Percentiles rank a stretch among this genome's conserved stretches.
These are phyloP conservation scores for Heteractis magnifica DNA, from an alignment of 92 coral and sea anemone species.

Conservation along the genomic window DNA sequence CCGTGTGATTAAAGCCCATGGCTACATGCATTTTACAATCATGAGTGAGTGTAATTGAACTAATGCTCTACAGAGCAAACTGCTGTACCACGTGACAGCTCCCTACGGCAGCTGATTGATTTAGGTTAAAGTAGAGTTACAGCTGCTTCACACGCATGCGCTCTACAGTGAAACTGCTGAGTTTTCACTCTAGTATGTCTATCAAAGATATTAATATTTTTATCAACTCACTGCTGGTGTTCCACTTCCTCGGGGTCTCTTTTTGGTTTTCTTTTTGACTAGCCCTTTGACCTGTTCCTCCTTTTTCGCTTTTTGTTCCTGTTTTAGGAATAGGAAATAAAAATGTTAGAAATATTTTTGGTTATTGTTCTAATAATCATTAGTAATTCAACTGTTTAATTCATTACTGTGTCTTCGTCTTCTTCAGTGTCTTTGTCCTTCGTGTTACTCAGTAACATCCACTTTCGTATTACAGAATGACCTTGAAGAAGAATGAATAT, in stretches of 20 bases:
- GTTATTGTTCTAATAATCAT: not conserved
- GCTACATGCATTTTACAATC: too few species aligned
- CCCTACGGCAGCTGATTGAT: too few species aligned
- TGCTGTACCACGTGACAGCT: too few species aligned
- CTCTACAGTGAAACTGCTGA: too few species aligned
- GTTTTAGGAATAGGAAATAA: not conserved
- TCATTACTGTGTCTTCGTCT: constrained; percentile 20
- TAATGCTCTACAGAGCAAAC: too few species aligned
- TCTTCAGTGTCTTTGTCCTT: constrained; percentile 61
- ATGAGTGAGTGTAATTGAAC: too few species aligned
- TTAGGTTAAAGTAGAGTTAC: too few species aligned
- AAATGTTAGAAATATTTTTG: not conserved
- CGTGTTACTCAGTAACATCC: constrained; percentile 71
- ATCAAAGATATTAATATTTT: not conserved
- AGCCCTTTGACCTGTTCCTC: not conserved
- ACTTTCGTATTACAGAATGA: constrained; percentile 70
- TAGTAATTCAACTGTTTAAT: too few species aligned
- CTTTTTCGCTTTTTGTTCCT: not conserved
- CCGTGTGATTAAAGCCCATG: too few species aligned
- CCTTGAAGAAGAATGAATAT: constrained; percentile 25
- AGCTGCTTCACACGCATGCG: too few species aligned
- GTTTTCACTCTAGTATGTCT: too few species aligned
- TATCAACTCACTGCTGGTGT: constrained; percentile 66
- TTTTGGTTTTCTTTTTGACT: constrained; percentile 38
- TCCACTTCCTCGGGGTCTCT: constrained; percentile 55